Percentiles rank a stretch among this genome's conserved stretches.
Evolutionary conservation across 2,113 vertebrate species (phyloP).

Genomic region (Elachura formosa): DNA sequence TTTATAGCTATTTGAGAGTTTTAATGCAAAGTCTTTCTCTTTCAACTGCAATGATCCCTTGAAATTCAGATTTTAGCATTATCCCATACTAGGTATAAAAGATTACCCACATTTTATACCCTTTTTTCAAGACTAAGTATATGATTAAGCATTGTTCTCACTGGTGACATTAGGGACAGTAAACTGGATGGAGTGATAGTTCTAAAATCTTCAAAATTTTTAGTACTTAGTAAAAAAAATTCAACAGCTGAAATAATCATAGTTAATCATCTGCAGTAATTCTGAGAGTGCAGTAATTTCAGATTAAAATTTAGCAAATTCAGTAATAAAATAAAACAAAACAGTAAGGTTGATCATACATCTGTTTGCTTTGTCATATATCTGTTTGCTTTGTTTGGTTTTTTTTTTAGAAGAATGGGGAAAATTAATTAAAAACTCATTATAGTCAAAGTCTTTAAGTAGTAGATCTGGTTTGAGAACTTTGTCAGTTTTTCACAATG

Average conservation of each 20-base stretch:
- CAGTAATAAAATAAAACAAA: not conserved
- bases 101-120: not conserved
- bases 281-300: not conserved
- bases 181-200: not conserved
- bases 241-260: not conserved
- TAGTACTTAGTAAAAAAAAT: not conserved
- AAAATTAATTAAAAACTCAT: not conserved
- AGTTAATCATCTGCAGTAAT: not conserved
- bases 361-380: not conserved
- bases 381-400: not conserved
- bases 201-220: not conserved
- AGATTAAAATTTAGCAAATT: not conserved
- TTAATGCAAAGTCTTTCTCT: not conserved
- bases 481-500: not conserved
- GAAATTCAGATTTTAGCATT: not conserved
- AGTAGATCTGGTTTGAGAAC: not conserved
- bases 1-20: not conserved
- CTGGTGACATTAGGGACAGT: not conserved
- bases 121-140: not conserved
- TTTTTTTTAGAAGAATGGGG: not conserved
- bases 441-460: not conserved
- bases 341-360: not conserved
- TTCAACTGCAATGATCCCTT: not conserved
- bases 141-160: not conserved
- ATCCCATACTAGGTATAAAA: not conserved